phyloP scores from a whole-genome alignment of 2,797 vertebrate species.

The Parambassis ranga region DNA sequence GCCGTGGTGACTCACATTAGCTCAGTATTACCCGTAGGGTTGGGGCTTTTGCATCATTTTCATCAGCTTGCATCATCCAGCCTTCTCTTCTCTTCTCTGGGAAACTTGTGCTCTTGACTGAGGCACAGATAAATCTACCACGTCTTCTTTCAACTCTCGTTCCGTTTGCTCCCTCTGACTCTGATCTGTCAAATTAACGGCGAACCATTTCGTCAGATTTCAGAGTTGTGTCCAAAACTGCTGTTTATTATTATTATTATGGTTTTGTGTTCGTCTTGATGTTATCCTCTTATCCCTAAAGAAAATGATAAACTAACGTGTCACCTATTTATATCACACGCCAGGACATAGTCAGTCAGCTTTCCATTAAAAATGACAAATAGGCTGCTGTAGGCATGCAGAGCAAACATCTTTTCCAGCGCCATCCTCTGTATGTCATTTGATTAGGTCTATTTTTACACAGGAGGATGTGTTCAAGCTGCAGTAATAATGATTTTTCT shows the following conservation, averaged over 20 bases:
- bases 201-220: slow-evolving; percentile 64
- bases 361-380: background rate
- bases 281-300: background rate
- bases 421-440: background rate
- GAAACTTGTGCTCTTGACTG: slow-evolving; percentile 72
- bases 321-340: background rate
- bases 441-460: background rate
- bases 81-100: slow-evolving; percentile 73
- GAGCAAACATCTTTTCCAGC: background rate
- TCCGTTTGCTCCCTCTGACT: slow-evolving; percentile 51
- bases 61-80: slow-evolving; percentile 81
- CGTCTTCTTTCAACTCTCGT: slow-evolving; percentile 66
- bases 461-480: background rate
- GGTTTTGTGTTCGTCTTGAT: slow-evolving; percentile 24
- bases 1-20: slow-evolving; percentile 72
- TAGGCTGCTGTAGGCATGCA: background rate
- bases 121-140: slow-evolving; percentile 73
- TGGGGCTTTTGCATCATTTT: slow-evolving; percentile 80
- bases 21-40: slow-evolving; percentile 70
- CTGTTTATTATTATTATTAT: slow-evolving; percentile 57
- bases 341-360: background rate
- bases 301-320: background rate
- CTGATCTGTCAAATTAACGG: slow-evolving; percentile 65
- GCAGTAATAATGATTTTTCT: too few species aligned
- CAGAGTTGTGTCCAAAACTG: slow-evolving; percentile 32